Evolutionary conservation across 2,113 vertebrate genomes (phyloP).

Genomic region (Elachura formosa): DNA sequence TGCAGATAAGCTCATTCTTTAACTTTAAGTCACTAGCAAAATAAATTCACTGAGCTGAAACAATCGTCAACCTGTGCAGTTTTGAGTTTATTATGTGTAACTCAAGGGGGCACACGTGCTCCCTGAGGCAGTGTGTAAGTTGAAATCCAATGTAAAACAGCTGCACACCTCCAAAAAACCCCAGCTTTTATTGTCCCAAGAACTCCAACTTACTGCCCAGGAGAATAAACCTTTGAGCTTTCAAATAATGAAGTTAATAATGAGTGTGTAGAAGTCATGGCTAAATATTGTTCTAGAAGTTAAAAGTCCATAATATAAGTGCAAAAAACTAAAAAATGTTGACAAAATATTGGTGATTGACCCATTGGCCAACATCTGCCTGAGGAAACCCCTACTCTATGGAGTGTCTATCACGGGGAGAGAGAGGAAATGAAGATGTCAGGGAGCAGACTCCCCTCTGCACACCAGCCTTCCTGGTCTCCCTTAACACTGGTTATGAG

Average conservation of each 20-base stretch:
- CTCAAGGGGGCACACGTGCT: not conserved
- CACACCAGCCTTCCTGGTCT: not conserved
- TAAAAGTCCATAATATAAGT: not conserved
- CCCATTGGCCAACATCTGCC: not conserved
- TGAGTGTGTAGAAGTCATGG: not conserved
- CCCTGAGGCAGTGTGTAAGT: not conserved
- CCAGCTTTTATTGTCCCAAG: not conserved
- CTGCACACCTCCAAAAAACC: not conserved
- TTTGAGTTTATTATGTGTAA: not conserved
- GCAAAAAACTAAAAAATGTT: not conserved
- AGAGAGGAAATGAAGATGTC: not conserved
- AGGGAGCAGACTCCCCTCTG: not conserved
- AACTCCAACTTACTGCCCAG: not conserved
- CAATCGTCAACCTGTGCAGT: rapidly evolving
- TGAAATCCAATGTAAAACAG: not conserved
- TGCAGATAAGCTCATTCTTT: not conserved
- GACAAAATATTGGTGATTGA: not conserved
- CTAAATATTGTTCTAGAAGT: not conserved
- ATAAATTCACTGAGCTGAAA: not conserved
- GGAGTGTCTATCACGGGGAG: not conserved
- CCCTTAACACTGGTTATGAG: not conserved
- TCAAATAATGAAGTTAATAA: not conserved
- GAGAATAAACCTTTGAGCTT: not conserved
- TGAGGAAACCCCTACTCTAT: not conserved
- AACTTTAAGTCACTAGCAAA: not conserved